A percentile compares a stretch with the other conserved stretches of the same genome.
Conservation (phyloP, 2,113 vertebrate species). For the Eurypyga helias region DNA sequence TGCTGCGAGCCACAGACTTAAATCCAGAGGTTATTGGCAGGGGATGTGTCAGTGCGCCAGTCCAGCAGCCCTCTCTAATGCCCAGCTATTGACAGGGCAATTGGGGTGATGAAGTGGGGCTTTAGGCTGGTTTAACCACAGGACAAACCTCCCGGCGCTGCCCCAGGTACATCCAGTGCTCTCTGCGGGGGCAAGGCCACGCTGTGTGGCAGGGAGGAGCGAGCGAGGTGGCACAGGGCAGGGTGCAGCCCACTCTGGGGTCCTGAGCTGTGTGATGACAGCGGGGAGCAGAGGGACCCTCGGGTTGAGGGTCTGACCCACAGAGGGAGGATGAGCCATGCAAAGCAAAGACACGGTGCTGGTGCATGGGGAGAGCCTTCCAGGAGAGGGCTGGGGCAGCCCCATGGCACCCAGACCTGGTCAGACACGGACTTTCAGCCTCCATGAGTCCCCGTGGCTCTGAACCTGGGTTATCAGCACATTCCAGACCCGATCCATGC, state of each 20-base stretch:
- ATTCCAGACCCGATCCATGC: background rate
- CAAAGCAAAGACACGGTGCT: background rate
- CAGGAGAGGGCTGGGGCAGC: background rate
- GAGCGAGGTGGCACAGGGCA: background rate
- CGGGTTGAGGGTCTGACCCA: accelerated
- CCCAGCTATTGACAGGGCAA: background rate
- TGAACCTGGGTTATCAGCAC: background rate
- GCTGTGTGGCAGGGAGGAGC: accelerated
- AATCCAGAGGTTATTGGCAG: background rate
- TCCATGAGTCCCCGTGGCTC: background rate
- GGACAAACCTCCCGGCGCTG: background rate
- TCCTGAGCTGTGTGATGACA: background rate
- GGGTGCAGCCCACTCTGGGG: background rate
- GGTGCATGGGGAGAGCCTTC: accelerated
- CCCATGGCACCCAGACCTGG: accelerated
- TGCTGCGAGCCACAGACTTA: background rate
- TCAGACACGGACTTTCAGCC: background rate
- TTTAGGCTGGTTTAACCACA: background rate
- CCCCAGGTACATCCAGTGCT: accelerated
- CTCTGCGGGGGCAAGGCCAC: accelerated
- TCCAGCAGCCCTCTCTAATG: background rate
- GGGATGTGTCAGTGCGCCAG: background rate
- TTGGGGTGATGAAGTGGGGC: background rate
- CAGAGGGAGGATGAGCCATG: accelerated
- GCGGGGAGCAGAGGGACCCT: background rate